These are phyloP conservation scores for Exephanes ischioxanthus DNA, from an alignment of 2,888 invertebrate genomes.

Conservation along the genomic window DNA sequence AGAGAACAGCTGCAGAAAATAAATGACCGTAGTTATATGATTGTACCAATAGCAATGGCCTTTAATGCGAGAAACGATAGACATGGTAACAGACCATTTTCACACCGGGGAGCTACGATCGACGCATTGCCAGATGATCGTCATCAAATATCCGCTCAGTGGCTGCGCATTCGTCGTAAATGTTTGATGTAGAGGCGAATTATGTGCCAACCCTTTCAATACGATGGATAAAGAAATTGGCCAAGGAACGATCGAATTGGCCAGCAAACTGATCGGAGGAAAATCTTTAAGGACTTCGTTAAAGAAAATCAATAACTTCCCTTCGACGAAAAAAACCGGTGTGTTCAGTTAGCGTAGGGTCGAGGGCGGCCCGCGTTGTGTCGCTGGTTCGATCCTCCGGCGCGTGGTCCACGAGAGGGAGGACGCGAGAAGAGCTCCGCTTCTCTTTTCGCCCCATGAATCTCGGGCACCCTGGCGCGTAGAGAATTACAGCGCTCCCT, in stretches of 20 bases:
- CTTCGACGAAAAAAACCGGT: background rate
- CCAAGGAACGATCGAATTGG: background rate
- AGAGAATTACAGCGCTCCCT: conserved; percentile 73
- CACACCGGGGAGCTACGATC: background rate
- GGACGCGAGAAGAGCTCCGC: conserved; percentile 40
- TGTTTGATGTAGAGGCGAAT: background rate
- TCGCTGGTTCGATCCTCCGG: conserved; percentile 41
- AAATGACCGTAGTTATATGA: background rate
- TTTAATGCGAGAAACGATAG: background rate
- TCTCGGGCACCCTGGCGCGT: conserved; percentile 71
- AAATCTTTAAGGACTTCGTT: background rate
- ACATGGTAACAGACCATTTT: conserved; percentile 20
- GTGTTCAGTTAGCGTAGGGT: conserved; percentile 11
- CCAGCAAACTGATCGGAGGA: background rate
- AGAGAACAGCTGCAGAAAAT: conserved; percentile 18
- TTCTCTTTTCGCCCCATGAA: conserved; percentile 67
- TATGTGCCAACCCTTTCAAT: background rate
- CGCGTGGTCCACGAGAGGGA: conserved; percentile 25
- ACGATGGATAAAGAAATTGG: background rate
- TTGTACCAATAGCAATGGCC: conserved; percentile 2
- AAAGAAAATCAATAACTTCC: background rate
- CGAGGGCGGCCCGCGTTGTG: conserved; percentile 33
- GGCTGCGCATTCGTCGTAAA: background rate
- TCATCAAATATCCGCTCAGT: background rate
- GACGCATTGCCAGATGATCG: conserved; percentile 11